Base-by-base conservation (phyloP, 37 sponge, comb jelly and placozoan genomes). In the Halichondria panicea region DNA sequence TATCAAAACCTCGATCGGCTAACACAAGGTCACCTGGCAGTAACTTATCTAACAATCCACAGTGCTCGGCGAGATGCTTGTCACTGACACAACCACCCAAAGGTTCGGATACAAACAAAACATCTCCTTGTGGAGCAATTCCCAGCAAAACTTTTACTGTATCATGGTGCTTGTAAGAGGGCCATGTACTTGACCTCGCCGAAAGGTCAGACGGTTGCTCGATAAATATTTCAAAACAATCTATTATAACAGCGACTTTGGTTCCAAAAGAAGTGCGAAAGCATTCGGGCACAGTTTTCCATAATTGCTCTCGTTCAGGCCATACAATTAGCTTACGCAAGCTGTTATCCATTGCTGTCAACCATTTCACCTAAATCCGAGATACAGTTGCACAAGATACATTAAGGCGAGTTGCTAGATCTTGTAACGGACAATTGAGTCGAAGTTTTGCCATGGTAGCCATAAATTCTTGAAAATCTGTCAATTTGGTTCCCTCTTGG, bases 1-100 rank as follows among this genome's bases (percentile, higher is more conserved):
- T 88, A 40, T 93, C 76, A 48, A 93, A 93, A 0, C 93, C 89
- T 59, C 93, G 43, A 34, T 93, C 89, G 25, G 90, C 89, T 33
- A 88, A 24, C 0, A 93, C 60, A 2, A 81, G 53, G 44, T 93
- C 93, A 19, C 93, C 93, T 68, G 90, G 89, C 21, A 81, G 15
- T 0, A 93, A 63, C 2, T 93, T 76, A 18, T 57, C 5, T 6
- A 93, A 65, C 0, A 88, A 48, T 1, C 86, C 82, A 46, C 78
- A 88, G 58, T 84, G 78, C 30, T 84, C 86, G 21, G 93, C 81
- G 4, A 92, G 32, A 38, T 76, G 66, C 57, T 88, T 92, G 52
- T 92, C 93, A 76, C 86, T 81, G 0, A 68, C 76, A 40, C 85
- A 41, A 3, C 93, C 93, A 42, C 93, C 82, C 84, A 84, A 87